Conservation (phyloP, 1,140 invertebrate species). For the Drosophila bipectinata region DNA sequence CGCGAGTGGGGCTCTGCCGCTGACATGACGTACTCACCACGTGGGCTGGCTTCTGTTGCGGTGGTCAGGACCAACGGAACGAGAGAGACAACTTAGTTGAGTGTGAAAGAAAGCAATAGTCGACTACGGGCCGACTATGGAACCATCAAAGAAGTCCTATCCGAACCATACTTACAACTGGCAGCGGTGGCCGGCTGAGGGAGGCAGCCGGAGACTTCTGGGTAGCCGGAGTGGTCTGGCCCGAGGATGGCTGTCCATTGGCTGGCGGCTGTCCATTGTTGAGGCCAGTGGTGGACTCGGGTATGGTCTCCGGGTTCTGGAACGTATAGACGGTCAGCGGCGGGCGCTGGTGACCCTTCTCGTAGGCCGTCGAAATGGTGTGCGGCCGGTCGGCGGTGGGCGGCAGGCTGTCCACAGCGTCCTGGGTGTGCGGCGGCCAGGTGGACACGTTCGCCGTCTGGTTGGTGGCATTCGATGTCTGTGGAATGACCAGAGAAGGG, state of each 20-base stretch:
- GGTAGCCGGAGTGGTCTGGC: slow-evolving; percentile 67
- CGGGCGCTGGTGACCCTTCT: slow-evolving; percentile 93
- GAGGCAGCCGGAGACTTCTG: slow-evolving; percentile 80
- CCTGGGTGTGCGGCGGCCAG: slow-evolving; percentile 85
- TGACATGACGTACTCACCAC: slow-evolving; percentile 66
- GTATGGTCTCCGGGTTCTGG: slow-evolving; percentile 88
- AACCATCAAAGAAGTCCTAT: not conserved
- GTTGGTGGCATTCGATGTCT: slow-evolving; percentile 78
- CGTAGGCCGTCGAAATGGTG: slow-evolving; percentile 96
- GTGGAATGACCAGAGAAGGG: not conserved
- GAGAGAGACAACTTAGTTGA: slow-evolving; percentile 66
- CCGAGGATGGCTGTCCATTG: slow-evolving; percentile 47
- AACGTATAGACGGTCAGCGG: slow-evolving; percentile 95
- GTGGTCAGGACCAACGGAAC: slow-evolving; percentile 47
- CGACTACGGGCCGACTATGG: slow-evolving; percentile 6
- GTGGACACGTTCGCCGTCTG: slow-evolving; percentile 82
- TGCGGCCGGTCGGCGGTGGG: slow-evolving; percentile 94
- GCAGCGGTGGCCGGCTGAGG: slow-evolving; percentile 86
- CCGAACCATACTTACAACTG: slow-evolving; percentile 85
- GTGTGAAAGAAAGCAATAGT: slow-evolving; percentile 19
- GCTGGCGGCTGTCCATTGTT: slow-evolving; percentile 22
- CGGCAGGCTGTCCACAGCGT: slow-evolving; percentile 86
- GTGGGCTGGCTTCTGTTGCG: slow-evolving; percentile 74
- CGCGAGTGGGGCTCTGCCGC: slow-evolving; percentile 45
- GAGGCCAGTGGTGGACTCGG: slow-evolving; percentile 72